phyloP scores from a whole-genome alignment of 2,888 invertebrate genomes.

The Euzetes globulus region DNA sequence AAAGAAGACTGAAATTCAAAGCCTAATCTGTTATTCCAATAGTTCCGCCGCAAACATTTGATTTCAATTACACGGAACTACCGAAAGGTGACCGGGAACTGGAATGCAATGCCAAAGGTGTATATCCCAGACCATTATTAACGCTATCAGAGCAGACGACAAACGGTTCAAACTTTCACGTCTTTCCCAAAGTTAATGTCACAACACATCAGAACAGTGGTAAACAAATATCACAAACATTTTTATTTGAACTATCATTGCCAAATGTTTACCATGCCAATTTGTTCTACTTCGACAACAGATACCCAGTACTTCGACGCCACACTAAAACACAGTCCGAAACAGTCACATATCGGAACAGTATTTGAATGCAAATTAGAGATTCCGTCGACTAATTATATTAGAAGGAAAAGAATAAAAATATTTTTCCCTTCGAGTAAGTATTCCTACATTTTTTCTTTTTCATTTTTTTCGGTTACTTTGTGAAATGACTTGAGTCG shows the following conservation, averaged over 20 bases:
- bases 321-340: background rate
- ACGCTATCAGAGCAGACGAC: constrained; percentile 30
- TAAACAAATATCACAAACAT: background rate
- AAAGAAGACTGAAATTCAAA: background rate
- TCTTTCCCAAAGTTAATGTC: constrained; percentile 28
- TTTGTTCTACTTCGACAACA: background rate
- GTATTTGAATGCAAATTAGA: constrained; percentile 35
- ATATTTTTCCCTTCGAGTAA: constrained; percentile 36
- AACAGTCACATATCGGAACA: constrained; percentile 24
- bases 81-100: constrained; percentile 20
- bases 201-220: constrained; percentile 15
- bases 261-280: too few relatives aligned
- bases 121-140: constrained; percentile 33
- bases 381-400: constrained; percentile 30
- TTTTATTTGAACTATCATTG: background rate
- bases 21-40: background rate
- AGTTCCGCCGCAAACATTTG: constrained; percentile 35
- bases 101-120: constrained; percentile 24
- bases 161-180: constrained; percentile 26
- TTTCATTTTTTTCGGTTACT: background rate
- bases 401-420: constrained; percentile 33
- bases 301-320: constrained; percentile 17
- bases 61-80: constrained; percentile 29
- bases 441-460: constrained; percentile 2
- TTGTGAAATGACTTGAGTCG: background rate